Evolutionary conservation across 2,888 invertebrate species (phyloP).

Genomic region (Byasa hedistus): DNA sequence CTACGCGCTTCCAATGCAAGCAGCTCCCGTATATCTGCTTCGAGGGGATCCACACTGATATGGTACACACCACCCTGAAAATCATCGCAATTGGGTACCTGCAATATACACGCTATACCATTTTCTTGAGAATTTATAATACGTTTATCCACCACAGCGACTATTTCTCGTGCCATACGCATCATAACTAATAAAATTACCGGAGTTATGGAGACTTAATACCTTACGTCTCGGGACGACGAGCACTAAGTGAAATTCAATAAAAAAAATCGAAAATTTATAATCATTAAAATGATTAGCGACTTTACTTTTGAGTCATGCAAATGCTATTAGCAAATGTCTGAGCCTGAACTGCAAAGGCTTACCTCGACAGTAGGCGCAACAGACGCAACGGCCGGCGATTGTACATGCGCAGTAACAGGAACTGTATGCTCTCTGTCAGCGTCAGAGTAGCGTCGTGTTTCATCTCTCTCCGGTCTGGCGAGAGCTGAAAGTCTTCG

Average conservation of each 20-base stretch:
- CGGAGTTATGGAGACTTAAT: no score
- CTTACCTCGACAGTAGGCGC: constrained; percentile 35
- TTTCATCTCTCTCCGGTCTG: constrained; percentile 37
- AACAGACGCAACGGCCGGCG: constrained; percentile 40
- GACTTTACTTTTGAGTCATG: background rate
- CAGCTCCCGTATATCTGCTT: constrained; percentile 67
- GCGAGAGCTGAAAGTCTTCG: constrained; percentile 55
- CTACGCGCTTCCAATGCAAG: constrained; percentile 74
- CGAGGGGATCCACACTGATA: constrained; percentile 72
- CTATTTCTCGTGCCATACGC: background rate
- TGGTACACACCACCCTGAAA: constrained; percentile 66
- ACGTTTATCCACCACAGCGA: background rate
- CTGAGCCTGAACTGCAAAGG: background rate
- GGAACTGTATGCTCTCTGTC: constrained; percentile 39
- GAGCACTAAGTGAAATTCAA: no score
- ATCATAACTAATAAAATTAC: no score
- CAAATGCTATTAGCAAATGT: background rate
- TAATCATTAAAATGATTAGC: no score
- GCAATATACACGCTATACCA: background rate
- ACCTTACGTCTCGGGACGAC: no score
- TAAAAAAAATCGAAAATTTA: no score
- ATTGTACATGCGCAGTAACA: constrained; percentile 32
- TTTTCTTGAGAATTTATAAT: background rate
- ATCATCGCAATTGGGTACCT: background rate
- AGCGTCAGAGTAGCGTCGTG: constrained; percentile 48